A percentile compares a stretch with the other conserved stretches of the same genome.
Conservation (phyloP, 2,888 invertebrate genomes). For the Salpingus planirostris region DNA sequence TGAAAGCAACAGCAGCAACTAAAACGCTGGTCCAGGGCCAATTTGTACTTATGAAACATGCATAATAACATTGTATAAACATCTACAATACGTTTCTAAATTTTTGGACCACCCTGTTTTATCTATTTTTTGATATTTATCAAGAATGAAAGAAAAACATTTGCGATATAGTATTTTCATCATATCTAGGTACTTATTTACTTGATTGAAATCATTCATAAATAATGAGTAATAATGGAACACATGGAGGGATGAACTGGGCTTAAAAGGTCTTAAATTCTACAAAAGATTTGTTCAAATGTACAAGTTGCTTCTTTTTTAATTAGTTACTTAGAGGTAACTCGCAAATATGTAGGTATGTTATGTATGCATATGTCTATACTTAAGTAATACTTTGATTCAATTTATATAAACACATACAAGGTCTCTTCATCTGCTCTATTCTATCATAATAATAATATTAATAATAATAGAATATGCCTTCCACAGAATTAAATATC, state of each 20-base stretch:
- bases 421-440: constrained; percentile 9
- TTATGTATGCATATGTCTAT: constrained; percentile 29
- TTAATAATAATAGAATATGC: too few relatives aligned
- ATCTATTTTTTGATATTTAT: too few relatives aligned
- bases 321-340: constrained; percentile 25
- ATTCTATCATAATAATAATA: constrained; percentile 11
- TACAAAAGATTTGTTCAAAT: constrained; percentile 26
- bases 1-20: constrained; percentile 2
- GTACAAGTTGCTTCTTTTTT: constrained; percentile 20
- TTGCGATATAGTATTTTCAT: too few relatives aligned
- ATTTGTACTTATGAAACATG: constrained; percentile 14
- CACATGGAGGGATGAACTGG: constrained; percentile 26
- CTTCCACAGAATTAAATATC: too few relatives aligned
- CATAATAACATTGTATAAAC: constrained; percentile 13
- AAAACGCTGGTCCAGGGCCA: constrained; percentile 10
- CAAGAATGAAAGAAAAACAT: too few relatives aligned
- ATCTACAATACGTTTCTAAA: constrained; percentile 15
- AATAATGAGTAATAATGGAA: constrained; percentile 16
- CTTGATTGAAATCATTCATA: constrained; percentile 6
- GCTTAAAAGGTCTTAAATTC: constrained; percentile 19
- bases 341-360: too few relatives aligned
- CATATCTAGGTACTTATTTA: too few relatives aligned
- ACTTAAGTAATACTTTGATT: constrained; percentile 31
- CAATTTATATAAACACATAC: constrained; percentile 27
- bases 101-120: constrained; percentile 20